These are phyloP conservation scores for Anthrax anthrax DNA, from an alignment of 2,888 invertebrate species.

Conservation along the genomic window DNA sequence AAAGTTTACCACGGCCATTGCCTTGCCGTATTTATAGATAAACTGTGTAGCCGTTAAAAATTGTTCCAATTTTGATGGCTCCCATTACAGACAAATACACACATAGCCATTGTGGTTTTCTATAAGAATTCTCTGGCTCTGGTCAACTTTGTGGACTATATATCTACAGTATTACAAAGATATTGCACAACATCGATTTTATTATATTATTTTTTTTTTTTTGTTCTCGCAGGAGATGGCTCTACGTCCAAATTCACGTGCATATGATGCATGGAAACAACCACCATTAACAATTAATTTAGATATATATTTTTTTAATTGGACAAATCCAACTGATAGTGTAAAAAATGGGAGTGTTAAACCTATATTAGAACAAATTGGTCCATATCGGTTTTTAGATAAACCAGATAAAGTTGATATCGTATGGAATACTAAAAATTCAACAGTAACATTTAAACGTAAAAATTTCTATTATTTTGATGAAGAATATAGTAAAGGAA, in stretches of 20 bases:
- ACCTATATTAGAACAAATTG: slow-evolving; percentile 41
- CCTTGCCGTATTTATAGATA: too few species aligned
- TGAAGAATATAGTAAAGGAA: slow-evolving; percentile 47
- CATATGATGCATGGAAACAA: slow-evolving; percentile 55
- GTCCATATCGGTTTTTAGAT: slow-evolving; percentile 54
- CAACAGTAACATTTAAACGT: slow-evolving; percentile 57
- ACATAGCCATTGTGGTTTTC: too few species aligned
- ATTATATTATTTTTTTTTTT: background rate
- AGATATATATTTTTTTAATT: slow-evolving; percentile 61
- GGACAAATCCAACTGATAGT: slow-evolving; percentile 60
- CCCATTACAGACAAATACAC: too few species aligned
- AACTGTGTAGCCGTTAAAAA: too few species aligned
- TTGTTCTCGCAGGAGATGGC: slow-evolving; percentile 42
- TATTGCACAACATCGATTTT: too few species aligned
- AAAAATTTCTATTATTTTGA: slow-evolving; percentile 56
- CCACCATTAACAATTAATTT: slow-evolving; percentile 48
- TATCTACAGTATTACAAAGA: too few species aligned
- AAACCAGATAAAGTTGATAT: slow-evolving; percentile 57
- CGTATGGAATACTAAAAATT: slow-evolving; percentile 52
- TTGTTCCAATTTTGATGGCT: too few species aligned
- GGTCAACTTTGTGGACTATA: too few species aligned
- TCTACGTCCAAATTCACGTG: slow-evolving; percentile 43
- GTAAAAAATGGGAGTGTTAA: slow-evolving; percentile 39
- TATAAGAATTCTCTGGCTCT: too few species aligned
- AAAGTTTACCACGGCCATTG: too few species aligned